Base-by-base conservation (phyloP, 2,888 invertebrate species). In the Salpingus planirostris region DNA sequence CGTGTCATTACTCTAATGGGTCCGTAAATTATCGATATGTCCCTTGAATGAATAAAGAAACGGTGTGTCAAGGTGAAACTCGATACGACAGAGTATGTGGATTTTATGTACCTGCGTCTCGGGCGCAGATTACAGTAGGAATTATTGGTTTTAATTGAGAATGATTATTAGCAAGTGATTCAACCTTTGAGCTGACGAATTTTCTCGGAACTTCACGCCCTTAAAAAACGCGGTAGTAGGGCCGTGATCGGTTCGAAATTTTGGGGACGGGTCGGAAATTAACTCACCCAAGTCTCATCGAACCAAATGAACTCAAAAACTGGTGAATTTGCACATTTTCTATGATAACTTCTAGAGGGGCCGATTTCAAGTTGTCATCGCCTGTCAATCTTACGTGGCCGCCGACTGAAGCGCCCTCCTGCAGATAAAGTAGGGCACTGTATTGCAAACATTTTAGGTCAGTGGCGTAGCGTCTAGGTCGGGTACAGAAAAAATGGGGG, bases 331-430 rank as follows among this genome's bases (percentile, higher is more conserved):
- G 26, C 26, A 29, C 21, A 25, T 11, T 27, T 36, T 38, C 14
- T 6, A 36, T 21, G 26, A 29, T 14, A 27, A 29, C 31, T 34
- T 29, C 31, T 24, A 24, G 15, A 29, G 26, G 28, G 7, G 15
- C 8, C 26, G 47, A 50, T 50, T 52, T 42, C 33, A 29, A 52
- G 54, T 55, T 58, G 60, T 60, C 59, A 59, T 48, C n/a, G n/a
- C n/a, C n/a, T 33, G 59, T 58, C 59, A 59, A 55, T 53, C 59
- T 57, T 60, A 61, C 61, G 61, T 61, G 61, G 61, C 61, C 47
- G 49, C 31, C 45, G 43, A 47, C 24, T 29, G 14, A 28, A 47
- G 47, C 49, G 50, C 48, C 46, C 5, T 23, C 23, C 18, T 6
- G 5, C 18, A 18, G 18, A 18, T 5, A 8, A 6, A 8, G 18